phyloP scores from a whole-genome alignment of 1,140 invertebrate species.

The Wiebesia pumilae region DNA sequence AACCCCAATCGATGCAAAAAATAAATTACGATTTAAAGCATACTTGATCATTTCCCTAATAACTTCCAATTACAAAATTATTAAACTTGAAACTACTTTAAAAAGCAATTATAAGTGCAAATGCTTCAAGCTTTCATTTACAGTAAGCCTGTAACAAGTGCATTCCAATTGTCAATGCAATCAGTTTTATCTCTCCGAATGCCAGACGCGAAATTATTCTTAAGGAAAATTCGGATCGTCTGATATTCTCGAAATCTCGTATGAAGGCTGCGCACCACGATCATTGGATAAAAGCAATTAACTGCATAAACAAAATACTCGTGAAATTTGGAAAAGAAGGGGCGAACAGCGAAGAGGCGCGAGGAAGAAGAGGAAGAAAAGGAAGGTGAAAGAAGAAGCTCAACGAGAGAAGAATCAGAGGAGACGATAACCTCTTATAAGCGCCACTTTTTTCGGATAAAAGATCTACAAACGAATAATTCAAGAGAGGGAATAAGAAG shows the following conservation, averaged over 20 bases:
- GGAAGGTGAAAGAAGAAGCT: conserved; percentile 11
- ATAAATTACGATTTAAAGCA: background rate
- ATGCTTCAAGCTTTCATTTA: no score
- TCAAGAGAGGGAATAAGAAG: conserved; percentile 19
- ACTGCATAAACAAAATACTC: background rate
- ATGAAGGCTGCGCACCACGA: background rate
- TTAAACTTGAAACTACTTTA: no score
- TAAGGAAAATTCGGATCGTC: background rate
- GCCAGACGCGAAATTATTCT: background rate
- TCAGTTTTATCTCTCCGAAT: background rate
- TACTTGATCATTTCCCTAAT: background rate
- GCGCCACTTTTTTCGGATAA: conserved; percentile 30
- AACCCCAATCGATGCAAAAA: background rate
- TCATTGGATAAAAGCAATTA: conserved; percentile 15
- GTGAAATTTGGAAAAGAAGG: conserved; percentile 16
- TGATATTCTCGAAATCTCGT: background rate
- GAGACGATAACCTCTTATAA: conserved; percentile 4
- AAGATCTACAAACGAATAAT: conserved; percentile 46
- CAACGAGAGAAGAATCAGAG: conserved; percentile 30
- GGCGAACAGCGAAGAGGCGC: conserved; percentile 17
- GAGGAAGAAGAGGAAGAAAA: background rate
- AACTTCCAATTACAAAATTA: no score
- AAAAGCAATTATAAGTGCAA: no score
- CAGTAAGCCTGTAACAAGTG: no score
- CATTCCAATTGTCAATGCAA: background rate